Evolutionary conservation across 2,888 invertebrate species (phyloP), one percentile per base, ranked within the genome.

Genomic region (Allolobophora icterica): DNA sequence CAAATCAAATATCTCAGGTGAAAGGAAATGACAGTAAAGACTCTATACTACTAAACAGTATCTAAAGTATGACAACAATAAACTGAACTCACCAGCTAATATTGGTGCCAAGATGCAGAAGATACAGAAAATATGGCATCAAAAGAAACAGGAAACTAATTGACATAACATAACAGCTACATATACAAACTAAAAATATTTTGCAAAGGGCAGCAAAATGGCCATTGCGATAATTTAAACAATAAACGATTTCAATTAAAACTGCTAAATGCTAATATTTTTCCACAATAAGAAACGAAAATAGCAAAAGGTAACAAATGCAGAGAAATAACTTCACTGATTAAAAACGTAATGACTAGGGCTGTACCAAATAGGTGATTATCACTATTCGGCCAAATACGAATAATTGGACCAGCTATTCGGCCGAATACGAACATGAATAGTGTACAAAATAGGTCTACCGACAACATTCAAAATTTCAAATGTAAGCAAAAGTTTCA

Each of bases 1-100:
- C 87, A 87, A 87, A 87, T 34, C 87, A 87, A 71, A 71, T n/a
- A 30, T 30, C 71, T 71, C 71, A 71, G 71, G 71, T 71, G 71
- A 71, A 71, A 71, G 71, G n/a, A 30, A 71, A 13, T 71, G 71
- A 71, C 71, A 71, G n/a, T n/a, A 71, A 71, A 71, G n/a, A 71
- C 71, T 71, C 71, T 71, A n/a, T 71, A n/a, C 71, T 71, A 71
- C 0, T 30, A 71, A 71, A 71, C 30, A 30, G n/a, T n/a, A n/a
- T 6, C 71, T 71, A 71, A 8, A 71, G 30, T n/a, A 71, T n/a
- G 71, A 52, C 0, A 21, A 52, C 24, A 52, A 52, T 52, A 21
- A 13, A 13, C 13, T 42, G 42, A 42, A 42, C 8, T 42, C 42
- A 15, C 1, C 42, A 42, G 42, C 52, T 21, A 24, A 52, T 52